Evolutionary conservation across 2,113 vertebrate genomes (phyloP).

Genomic region (Tursiops truncatus): DNA sequence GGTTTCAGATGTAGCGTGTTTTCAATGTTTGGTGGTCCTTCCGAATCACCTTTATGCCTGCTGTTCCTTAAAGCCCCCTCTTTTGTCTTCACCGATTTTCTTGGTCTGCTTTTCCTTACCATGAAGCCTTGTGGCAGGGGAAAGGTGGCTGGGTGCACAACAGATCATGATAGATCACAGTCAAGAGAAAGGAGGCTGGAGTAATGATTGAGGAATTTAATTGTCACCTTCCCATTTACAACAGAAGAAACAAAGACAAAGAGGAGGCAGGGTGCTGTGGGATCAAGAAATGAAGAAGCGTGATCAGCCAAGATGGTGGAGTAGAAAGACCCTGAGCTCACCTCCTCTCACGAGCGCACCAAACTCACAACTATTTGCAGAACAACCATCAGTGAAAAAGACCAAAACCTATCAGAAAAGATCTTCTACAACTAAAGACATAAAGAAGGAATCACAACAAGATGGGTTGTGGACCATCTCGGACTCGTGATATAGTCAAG

Average conservation of each 20-base stretch:
- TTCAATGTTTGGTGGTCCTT: neutral
- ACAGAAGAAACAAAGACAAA: neutral
- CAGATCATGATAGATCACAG: neutral
- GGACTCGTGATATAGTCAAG: too few species aligned
- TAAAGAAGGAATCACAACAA: too few species aligned
- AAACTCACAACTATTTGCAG: too few species aligned
- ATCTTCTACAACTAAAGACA: too few species aligned
- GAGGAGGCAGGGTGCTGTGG: neutral
- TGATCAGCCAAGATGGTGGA: too few species aligned
- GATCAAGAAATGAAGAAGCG: neutral
- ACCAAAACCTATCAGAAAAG: too few species aligned
- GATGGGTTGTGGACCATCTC: too few species aligned
- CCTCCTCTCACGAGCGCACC: too few species aligned
- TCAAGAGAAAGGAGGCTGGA: conserved; percentile 12
- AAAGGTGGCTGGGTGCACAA: neutral
- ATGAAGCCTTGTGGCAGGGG: neutral
- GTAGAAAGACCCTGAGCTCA: too few species aligned
- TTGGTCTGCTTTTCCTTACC: neutral
- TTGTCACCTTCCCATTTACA: neutral
- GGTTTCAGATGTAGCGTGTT: neutral
- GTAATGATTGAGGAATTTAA: neutral
- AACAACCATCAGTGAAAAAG: too few species aligned
- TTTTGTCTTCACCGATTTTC: neutral
- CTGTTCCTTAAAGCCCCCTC: neutral
- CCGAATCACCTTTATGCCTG: neutral